Evolutionary conservation across 2,797 vertebrate genomes (phyloP), one percentile per base, ranked within the genome.

Genomic region (Tympanoctomys barrerae): DNA sequence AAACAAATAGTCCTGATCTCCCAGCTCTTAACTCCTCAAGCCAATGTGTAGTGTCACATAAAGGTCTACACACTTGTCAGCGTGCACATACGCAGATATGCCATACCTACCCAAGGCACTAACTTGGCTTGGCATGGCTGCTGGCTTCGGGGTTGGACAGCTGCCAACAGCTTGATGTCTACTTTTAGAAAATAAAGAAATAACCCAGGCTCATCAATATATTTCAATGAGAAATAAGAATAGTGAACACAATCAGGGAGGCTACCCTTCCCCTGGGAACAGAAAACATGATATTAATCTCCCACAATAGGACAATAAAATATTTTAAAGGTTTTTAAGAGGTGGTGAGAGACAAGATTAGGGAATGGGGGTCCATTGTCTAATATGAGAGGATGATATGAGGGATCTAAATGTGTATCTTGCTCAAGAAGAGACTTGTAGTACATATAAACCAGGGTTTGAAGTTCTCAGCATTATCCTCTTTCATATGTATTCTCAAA

Each of bases 181-280:
- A 28, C 80, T 82, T 95, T 94, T 87, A 80, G 21, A 94, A 90
- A 94, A 77, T 73, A 86, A 94, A 88, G 52, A 82, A 95, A 33
- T 94, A 70, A 88, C 46, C 64, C 61, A 92, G 31, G 24, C 71
- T 97, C 87, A 80, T 26, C 49, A 73, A 46, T 21, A 89, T 93
- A 73, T 70, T 96, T 85, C 90, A 83, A 93, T 92, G 86, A 92
- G 83, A 94, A 96, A 80, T 79, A 85, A 91, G 61, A 84, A 46
- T 71, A 19, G 71, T 59, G 31, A 52, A 81, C 87, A 19, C n/a
- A 73, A 64, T 87, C 88, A 94, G 52, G 36, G 49, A 96, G 95
- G 88, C 88, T 36, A 95, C 18, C 33, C 70, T 91, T 87, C 83
- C 24, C 66, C 78, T 93, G 77, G 71, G 83, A 86, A 90, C 80